Evolutionary conservation across 1,140 invertebrate genomes (phyloP).

Genomic region (Brachionus asplanchnoidis): DNA sequence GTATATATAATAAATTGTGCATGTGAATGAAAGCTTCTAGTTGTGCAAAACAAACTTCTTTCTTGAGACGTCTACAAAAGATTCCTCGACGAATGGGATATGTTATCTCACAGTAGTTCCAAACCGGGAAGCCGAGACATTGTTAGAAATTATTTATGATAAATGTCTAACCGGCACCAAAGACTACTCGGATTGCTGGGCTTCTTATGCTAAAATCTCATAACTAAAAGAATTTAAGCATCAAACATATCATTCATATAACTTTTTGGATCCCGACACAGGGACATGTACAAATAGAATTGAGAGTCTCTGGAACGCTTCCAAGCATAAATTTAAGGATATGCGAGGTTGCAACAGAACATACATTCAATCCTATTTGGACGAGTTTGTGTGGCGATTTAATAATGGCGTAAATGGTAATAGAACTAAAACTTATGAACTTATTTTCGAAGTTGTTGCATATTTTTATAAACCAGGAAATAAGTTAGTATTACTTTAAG

Average conservation of each 20-base stretch:
- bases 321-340: neutral
- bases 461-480: neutral
- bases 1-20: no score
- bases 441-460: neutral
- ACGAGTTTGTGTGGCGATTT: neutral
- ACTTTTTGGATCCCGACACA: neutral
- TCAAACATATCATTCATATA: neutral
- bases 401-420: neutral
- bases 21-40: no score
- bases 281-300: neutral
- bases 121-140: neutral
- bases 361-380: neutral
- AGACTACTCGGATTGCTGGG: neutral
- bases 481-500: neutral
- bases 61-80: no score
- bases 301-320: neutral
- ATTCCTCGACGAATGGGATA: neutral
- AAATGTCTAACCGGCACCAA: neutral
- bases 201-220: neutral
- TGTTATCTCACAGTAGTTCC: neutral
- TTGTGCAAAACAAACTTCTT: no score
- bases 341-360: neutral
- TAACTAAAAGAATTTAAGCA: neutral
- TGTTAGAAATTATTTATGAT: neutral
- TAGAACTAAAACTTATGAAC: neutral